A percentile compares a stretch with the other conserved stretches of the same genome.
Conservation (phyloP, 2,797 vertebrate genomes). For the Sebastiscus albofasciatus region DNA sequence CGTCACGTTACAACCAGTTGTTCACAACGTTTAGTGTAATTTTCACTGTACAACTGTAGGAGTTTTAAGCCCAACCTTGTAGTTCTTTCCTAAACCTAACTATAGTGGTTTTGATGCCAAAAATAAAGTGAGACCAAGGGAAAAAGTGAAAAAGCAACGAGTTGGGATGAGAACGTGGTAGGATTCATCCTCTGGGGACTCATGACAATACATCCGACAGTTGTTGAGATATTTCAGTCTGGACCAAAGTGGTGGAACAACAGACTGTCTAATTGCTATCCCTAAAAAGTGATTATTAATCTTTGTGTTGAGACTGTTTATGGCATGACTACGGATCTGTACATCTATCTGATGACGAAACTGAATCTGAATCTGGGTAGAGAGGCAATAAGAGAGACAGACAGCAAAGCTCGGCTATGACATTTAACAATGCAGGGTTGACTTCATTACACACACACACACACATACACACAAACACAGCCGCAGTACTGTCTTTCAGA, state of each 20-base stretch:
- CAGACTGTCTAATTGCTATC: too few relatives aligned
- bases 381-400: background rate
- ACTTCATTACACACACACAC: slow-evolving; percentile 22
- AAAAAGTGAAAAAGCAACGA: too few relatives aligned
- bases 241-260: background rate
- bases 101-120: too few relatives aligned
- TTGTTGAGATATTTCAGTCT: background rate
- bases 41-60: too few relatives aligned
- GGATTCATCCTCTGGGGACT: too few relatives aligned
- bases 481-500: slow-evolving; percentile 14
- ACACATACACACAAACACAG: background rate
- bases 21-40: too few relatives aligned
- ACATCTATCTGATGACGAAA: background rate
- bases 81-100: too few relatives aligned
- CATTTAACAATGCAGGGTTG: slow-evolving; percentile 37
- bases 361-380: background rate
- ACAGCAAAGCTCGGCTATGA: slow-evolving; percentile 16
- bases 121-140: rapidly evolving
- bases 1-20: too few relatives aligned
- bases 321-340: background rate
- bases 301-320: background rate
- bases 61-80: too few relatives aligned
- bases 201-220: too few relatives aligned
- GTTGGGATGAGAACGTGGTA: too few relatives aligned
- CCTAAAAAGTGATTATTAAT: too few relatives aligned